Base-by-base conservation (phyloP, 1,140 invertebrate genomes). In the Pseudomyrmex pallidus region DNA sequence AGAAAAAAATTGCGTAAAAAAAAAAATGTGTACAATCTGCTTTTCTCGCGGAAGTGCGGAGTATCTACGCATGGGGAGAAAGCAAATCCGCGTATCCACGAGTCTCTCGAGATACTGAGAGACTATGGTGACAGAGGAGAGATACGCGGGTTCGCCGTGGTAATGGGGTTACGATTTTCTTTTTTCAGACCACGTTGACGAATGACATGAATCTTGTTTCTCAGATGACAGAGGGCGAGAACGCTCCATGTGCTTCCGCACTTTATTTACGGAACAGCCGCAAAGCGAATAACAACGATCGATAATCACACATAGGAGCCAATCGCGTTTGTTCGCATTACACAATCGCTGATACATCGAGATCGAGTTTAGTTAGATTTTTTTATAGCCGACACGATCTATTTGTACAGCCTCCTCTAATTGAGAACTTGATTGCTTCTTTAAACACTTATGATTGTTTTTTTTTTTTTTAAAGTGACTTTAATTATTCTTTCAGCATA, bases 221-320 rank as follows among this genome's bases (percentile, higher is more conserved):
- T 48, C 44, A 46, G 54, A 80, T 80, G 76, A 80, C 76, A 80
- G 67, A 70, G 35, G 76, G 66, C 76, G 76, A 80, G 76, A 80
- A 80, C 76, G 66, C 35, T 72, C 66, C 76, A 80, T 8, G 54
- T 80, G 76, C 72, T 72, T 80, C 72, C 20, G 46, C 52, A 13
- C 7, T 78, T 57, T 22, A 80, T 80, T 70, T 72, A 48, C 59
- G 48, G 67, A 62, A 44, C 35, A 35, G 22, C 9, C 22, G 54
- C 13, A 48, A 9, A 15, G 25, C 46, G 50, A 52, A 35, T 35
- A 35, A 52, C 50, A 68, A 46, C 13, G 70, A 22, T 15, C 25
- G 74, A 68, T 68, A 22, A 35, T 59, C 7, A 13, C 15, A 25
- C 52, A 61, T 61, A 35, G 7, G 1, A 48, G 56, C 64, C 35